Evolutionary conservation across 2,888 invertebrate species (phyloP).

Genomic region (Chrysomela aeneicollis): DNA sequence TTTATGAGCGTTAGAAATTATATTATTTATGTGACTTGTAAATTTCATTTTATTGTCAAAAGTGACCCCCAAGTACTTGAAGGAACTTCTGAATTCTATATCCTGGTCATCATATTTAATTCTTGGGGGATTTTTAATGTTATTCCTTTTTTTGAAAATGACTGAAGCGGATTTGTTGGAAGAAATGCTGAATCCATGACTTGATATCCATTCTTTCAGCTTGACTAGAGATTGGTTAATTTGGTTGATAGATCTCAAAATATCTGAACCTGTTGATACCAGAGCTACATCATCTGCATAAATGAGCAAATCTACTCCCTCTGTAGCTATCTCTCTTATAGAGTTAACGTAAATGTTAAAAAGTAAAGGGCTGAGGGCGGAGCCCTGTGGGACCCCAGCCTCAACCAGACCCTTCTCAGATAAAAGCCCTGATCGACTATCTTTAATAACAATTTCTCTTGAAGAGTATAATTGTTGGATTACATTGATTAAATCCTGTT

Average conservation of each 20-base stretch:
- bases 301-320: not conserved
- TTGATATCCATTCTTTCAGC: no score
- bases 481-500: not conserved
- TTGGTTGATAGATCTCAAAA: no score
- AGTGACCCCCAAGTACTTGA: not conserved
- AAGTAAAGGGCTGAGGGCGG: not conserved
- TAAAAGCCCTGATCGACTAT: not conserved
- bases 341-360: not conserved
- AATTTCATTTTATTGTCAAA: not conserved
- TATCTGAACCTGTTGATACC: not conserved
- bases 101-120: not conserved
- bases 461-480: not conserved
- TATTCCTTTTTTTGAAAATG: not conserved
- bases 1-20: not conserved
- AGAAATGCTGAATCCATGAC: not conserved
- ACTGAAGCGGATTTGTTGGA: not conserved
- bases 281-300: not conserved
- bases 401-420: not conserved
- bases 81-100: not conserved
- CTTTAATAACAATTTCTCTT: not conserved
- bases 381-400: not conserved
- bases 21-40: not conserved
- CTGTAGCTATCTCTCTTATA: not conserved
- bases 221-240: no score
- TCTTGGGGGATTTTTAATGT: not conserved